These are phyloP conservation scores for Tetragnatha versicolor DNA, from an alignment of 1,140 invertebrate species.

Conservation along the genomic window DNA sequence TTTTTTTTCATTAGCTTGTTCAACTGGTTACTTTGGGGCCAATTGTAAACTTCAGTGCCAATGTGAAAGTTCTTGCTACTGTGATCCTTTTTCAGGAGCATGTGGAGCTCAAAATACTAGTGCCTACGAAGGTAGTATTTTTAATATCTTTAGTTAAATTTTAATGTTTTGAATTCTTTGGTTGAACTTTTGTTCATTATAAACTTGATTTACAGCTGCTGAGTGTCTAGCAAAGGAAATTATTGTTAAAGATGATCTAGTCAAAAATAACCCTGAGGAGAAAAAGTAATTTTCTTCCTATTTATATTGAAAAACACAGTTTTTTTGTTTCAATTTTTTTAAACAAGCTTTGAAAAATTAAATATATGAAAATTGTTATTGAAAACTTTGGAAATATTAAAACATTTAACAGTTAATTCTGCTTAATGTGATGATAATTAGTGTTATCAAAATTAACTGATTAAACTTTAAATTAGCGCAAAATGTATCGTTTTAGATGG, in stretches of 20 bases:
- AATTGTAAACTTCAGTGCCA: constrained; percentile 51
- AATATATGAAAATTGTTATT: too few relatives aligned
- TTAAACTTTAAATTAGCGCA: too few relatives aligned
- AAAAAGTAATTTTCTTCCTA: constrained; percentile 28
- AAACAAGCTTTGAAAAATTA: too few relatives aligned
- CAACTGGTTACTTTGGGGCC: constrained; percentile 43
- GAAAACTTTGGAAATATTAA: too few relatives aligned
- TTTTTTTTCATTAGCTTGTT: constrained; percentile 40
- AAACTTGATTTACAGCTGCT: neutral
- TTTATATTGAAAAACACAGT: too few relatives aligned
- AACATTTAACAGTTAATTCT: too few relatives aligned
- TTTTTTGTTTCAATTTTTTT: too few relatives aligned
- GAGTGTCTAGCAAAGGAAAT: constrained; percentile 10
- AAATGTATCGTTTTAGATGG: too few relatives aligned
- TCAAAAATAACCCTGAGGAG: constrained; percentile 39
- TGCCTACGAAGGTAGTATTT: constrained; percentile 15
- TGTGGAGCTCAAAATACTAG: constrained; percentile 40
- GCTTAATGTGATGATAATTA: too few relatives aligned
- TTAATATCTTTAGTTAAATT: neutral
- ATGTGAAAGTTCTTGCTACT: constrained; percentile 48
- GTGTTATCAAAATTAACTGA: too few relatives aligned
- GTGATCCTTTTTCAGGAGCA: constrained; percentile 48
- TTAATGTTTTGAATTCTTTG: neutral
- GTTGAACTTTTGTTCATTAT: neutral
- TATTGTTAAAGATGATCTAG: constrained; percentile 25